Percentiles rank a stretch among this genome's conserved stretches.
Conservation (phyloP, 2,797 vertebrate genomes). For the Hoplostethus mediterraneus region DNA sequence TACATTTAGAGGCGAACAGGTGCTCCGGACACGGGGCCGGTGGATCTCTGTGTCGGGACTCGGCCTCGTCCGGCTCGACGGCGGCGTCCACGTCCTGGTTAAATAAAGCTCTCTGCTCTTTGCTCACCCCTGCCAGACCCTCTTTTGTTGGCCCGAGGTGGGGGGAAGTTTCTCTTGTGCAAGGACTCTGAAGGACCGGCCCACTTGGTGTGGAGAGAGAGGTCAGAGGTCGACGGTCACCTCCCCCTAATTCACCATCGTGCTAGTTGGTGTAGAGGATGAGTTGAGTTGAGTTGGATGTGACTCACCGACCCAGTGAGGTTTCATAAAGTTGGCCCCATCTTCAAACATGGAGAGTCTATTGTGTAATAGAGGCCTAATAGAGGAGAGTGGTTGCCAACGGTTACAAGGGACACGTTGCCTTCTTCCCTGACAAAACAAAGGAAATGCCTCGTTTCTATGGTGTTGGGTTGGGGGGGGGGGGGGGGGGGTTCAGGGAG, state of each 20-base stretch:
- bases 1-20: slow-evolving; percentile 82
- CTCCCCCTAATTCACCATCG: slow-evolving; percentile 25
- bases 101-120: slow-evolving; percentile 79
- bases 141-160: slow-evolving; percentile 65
- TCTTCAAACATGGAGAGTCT: not conserved
- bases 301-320: not conserved
- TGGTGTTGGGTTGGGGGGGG: not conserved
- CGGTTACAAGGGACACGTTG: slow-evolving; percentile 29
- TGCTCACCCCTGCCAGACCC: slow-evolving; percentile 57
- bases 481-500: no score
- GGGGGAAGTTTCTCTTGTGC: slow-evolving; percentile 68
- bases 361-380: not conserved
- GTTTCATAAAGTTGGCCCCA: no score
- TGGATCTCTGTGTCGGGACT: slow-evolving; percentile 51
- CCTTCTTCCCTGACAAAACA: slow-evolving; percentile 48
- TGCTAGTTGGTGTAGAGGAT: not conserved
- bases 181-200: slow-evolving; percentile 47
- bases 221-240: slow-evolving; percentile 63
- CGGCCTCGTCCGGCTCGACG: slow-evolving; percentile 14
- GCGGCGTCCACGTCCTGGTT: slow-evolving; percentile 42
- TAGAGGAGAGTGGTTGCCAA: not conserved
- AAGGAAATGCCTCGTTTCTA: not conserved
- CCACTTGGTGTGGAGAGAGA: slow-evolving; percentile 37
- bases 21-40: slow-evolving; percentile 63
- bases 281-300: not conserved